These are phyloP conservation scores for Chydorus sphaericus DNA, from an alignment of 2,888 invertebrate species.

Conservation along the genomic window DNA sequence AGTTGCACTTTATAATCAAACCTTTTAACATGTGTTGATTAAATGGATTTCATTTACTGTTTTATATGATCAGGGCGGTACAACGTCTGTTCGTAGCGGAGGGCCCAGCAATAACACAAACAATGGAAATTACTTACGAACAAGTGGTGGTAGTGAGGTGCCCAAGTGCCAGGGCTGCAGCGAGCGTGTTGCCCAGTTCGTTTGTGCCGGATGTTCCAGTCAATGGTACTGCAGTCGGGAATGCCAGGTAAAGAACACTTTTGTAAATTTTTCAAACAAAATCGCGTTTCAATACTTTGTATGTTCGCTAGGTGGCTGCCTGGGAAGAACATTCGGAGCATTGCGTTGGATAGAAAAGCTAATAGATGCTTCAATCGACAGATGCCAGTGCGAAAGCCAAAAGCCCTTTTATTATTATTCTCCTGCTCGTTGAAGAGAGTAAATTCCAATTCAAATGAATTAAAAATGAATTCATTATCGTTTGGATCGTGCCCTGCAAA, in stretches of 20 bases:
- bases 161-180: slow-evolving; percentile 77
- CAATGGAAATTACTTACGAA: slow-evolving; percentile 2
- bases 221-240: slow-evolving; percentile 90
- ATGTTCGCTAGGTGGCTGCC: slow-evolving; percentile 50
- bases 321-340: slow-evolving; percentile 80
- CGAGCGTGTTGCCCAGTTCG: slow-evolving; percentile 64
- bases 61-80: neutral
- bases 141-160: slow-evolving; percentile 31
- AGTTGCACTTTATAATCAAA: too few species aligned
- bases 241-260: slow-evolving; percentile 75
- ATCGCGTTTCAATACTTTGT: slow-evolving; percentile 9
- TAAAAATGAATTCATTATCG: too few species aligned
- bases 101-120: too few species aligned
- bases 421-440: too few species aligned
- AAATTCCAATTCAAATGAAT: too few species aligned
- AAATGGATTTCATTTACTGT: neutral
- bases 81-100: neutral
- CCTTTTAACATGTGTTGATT: neutral
- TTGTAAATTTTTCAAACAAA: too few species aligned
- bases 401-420: too few species aligned
- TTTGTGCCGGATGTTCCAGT: slow-evolving; percentile 77
- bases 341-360: slow-evolving; percentile 49
- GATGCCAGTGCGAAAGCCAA: too few species aligned
- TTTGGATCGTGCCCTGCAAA: too few species aligned
- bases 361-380: too few species aligned